phyloP scores from a whole-genome alignment of 1,140 invertebrate species.

The Diorhabda carinulata region DNA sequence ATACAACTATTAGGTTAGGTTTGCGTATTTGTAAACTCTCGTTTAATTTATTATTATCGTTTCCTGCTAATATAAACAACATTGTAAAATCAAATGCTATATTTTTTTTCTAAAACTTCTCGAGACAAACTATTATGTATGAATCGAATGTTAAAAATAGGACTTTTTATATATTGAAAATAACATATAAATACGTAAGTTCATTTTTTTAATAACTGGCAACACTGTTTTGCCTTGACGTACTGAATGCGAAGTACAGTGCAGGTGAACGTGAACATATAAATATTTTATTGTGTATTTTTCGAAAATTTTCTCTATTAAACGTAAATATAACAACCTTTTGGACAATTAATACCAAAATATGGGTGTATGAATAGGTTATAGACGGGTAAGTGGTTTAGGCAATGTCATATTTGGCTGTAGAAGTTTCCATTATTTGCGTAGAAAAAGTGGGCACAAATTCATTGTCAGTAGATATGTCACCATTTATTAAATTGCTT shows the following conservation, averaged over 20 bases:
- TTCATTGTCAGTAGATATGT: conserved; percentile 13
- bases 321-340: background rate
- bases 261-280: conserved; percentile 12
- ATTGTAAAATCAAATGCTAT: no score
- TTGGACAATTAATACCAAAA: background rate
- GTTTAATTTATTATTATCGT: no score
- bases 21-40: no score
- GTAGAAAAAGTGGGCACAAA: conserved; percentile 16
- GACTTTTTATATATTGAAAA: no score
- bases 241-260: conserved; percentile 4
- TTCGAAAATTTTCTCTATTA: background rate
- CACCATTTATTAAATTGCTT: conserved; percentile 8
- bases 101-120: no score
- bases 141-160: no score
- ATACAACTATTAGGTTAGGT: no score
- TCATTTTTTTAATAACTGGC: background rate
- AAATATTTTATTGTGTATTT: conserved; percentile 6
- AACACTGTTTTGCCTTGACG: conserved; percentile 4
- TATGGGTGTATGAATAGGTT: conserved; percentile 4
- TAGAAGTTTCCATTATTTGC: conserved; percentile 12
- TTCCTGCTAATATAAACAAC: no score
- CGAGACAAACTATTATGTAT: no score
- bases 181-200: no score
- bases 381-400: background rate
- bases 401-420: conserved; percentile 4